Conservation (phyloP, 2,113 vertebrate species). For the Xenus cinereus region DNA sequence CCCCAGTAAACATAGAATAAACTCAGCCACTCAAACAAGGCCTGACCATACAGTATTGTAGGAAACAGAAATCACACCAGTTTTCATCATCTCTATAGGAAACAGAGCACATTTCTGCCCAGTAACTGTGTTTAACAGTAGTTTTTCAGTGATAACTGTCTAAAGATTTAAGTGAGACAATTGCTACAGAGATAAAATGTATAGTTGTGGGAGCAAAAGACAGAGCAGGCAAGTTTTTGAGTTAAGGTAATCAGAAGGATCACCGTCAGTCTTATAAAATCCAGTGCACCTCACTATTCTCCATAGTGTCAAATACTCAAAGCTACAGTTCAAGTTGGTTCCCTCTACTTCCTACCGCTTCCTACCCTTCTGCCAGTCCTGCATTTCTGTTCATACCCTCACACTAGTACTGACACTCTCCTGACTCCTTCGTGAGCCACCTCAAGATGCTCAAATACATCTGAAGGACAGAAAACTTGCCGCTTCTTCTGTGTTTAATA, state of each 20-base stretch:
- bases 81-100: not conserved
- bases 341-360: not conserved
- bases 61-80: not conserved
- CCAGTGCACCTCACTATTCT: not conserved
- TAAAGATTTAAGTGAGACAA: not conserved
- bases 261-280: not conserved
- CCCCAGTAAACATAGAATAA: not conserved
- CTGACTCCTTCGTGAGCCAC: not conserved
- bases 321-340: not conserved
- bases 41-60: not conserved
- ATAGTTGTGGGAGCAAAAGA: not conserved
- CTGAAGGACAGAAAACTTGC: not conserved
- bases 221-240: not conserved
- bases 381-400: not conserved
- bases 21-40: not conserved
- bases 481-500: not conserved
- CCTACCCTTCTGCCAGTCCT: not conserved
- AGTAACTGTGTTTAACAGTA: not conserved
- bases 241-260: not conserved
- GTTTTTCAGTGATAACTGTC: not conserved
- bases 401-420: not conserved
- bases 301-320: not conserved
- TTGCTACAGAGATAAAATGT: not conserved
- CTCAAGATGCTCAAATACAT: not conserved
- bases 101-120: fast-evolving